Conservation (phyloP, 2,888 invertebrate genomes). For the Pandemis corylana region DNA sequence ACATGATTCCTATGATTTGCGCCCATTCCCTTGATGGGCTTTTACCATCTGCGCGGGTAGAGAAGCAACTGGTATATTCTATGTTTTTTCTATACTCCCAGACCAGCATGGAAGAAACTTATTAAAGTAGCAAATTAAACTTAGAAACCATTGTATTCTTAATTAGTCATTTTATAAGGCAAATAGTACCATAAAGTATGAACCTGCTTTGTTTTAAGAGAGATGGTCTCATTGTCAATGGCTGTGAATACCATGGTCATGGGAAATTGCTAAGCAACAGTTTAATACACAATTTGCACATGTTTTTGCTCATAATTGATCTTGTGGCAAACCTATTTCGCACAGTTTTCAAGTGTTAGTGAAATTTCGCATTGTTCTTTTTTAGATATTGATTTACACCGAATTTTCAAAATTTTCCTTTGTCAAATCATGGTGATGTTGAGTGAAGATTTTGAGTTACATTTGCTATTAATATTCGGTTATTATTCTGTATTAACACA, state of each 20-base stretch:
- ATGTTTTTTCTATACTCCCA: too few species aligned
- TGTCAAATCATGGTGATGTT: too few species aligned
- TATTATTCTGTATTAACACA: too few species aligned
- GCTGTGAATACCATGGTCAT: not conserved
- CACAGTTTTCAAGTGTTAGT: not conserved
- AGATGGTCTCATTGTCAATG: not conserved
- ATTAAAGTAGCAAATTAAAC: too few species aligned
- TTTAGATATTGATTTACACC: not conserved
- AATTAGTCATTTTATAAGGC: conserved; percentile 3
- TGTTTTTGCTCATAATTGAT: not conserved
- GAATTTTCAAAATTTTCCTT: too few species aligned
- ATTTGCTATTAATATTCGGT: too few species aligned
- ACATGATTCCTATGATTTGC: too few species aligned
- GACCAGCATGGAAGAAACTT: too few species aligned
- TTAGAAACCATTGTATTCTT: not conserved
- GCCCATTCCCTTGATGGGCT: too few species aligned
- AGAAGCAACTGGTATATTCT: too few species aligned
- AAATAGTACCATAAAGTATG: not conserved
- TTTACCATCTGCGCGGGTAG: too few species aligned
- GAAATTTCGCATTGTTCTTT: not conserved
- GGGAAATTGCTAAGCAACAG: not conserved
- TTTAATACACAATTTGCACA: not conserved
- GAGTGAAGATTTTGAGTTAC: too few species aligned
- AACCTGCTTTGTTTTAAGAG: not conserved
- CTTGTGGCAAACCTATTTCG: not conserved